phyloP scores from a whole-genome alignment of 1,140 invertebrate species.

The Apis florea region DNA sequence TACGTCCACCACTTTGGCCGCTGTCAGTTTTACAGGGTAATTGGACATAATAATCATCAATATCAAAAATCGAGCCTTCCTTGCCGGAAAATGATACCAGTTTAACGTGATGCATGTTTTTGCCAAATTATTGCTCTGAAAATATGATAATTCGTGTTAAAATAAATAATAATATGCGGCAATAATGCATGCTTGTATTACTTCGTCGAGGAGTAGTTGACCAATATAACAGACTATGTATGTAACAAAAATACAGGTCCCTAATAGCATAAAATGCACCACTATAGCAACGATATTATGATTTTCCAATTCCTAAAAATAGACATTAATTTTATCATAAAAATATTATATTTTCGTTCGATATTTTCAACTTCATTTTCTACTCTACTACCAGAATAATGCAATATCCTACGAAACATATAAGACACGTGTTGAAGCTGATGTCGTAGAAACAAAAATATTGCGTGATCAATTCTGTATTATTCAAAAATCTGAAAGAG shows the following conservation, averaged over 20 bases:
- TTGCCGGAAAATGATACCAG: constrained; percentile 63
- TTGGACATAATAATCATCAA: constrained; percentile 60
- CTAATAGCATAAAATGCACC: background rate
- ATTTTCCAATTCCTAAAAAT: background rate
- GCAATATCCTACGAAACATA: background rate
- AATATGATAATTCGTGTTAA: no score
- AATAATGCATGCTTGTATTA: background rate
- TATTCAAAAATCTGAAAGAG: background rate
- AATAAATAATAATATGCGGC: no score
- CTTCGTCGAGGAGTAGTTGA: constrained; percentile 56
- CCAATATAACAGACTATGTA: constrained; percentile 53
- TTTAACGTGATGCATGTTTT: constrained; percentile 49
- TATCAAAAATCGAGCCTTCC: constrained; percentile 49
- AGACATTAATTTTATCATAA: background rate
- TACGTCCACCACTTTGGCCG: constrained; percentile 63
- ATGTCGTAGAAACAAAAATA: background rate
- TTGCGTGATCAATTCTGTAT: background rate
- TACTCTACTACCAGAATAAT: background rate
- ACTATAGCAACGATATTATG: background rate
- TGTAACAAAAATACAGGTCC: background rate
- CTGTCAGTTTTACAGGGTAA: constrained; percentile 60
- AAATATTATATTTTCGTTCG: no score
- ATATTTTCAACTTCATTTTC: no score
- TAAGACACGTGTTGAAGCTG: background rate
- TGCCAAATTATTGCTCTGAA: constrained; percentile 42